Conservation (phyloP, 2,113 vertebrate species). For the Hippotragus niger region DNA sequence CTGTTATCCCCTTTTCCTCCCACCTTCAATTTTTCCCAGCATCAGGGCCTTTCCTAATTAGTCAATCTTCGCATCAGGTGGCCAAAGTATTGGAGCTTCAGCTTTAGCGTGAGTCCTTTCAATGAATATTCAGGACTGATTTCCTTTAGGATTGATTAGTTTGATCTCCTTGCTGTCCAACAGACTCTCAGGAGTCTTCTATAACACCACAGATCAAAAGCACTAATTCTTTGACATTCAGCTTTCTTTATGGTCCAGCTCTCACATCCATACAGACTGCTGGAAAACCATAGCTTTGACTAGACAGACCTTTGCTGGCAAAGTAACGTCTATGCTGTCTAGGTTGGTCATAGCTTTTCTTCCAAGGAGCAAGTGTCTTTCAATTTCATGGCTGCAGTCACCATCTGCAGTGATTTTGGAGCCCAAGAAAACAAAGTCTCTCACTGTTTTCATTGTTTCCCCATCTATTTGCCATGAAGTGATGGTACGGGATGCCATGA, state of each 20-base stretch:
- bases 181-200: neutral
- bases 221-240: neutral
- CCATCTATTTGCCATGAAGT: neutral
- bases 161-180: neutral
- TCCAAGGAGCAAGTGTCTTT: neutral
- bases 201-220: neutral
- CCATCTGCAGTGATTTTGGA: neutral
- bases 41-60: neutral
- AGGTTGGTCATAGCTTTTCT: neutral
- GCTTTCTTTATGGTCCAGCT: neutral
- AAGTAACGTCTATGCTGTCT: neutral
- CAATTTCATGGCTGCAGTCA: neutral
- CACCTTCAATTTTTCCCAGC: neutral
- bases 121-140: neutral
- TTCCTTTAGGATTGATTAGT: neutral
- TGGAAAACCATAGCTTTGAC: neutral
- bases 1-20: neutral
- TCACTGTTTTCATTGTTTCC: neutral
- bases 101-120: neutral
- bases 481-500: neutral
- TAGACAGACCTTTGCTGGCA: neutral
- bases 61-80: fast-evolving
- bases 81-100: neutral
- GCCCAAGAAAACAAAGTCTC: neutral
- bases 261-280: neutral